These are phyloP conservation scores for Petrolisthes manimaculis DNA, from an alignment of 2,888 invertebrate species.

Conservation along the genomic window DNA sequence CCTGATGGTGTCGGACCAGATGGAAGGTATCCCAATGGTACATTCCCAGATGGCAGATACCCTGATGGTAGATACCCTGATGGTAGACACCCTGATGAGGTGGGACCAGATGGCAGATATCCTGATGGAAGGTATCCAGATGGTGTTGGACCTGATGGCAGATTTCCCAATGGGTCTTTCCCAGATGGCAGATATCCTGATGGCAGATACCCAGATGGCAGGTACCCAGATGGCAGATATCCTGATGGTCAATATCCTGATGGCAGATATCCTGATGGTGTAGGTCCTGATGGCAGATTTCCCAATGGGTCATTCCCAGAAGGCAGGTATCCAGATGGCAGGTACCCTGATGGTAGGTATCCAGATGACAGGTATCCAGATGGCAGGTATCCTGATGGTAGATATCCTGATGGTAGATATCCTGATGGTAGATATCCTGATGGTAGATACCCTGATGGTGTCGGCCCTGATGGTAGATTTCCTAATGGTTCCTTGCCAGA, in stretches of 20 bases:
- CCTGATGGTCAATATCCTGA: constrained; percentile 79
- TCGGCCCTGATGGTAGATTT: not conserved
- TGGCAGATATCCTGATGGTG: constrained; percentile 75
- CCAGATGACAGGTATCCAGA: not conserved
- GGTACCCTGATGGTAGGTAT: constrained; percentile 20
- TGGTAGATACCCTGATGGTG: constrained; percentile 17
- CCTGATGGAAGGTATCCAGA: constrained; percentile 19
- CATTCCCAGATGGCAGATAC: not conserved
- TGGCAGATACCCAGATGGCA: constrained; percentile 20
- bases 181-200: constrained; percentile 35
- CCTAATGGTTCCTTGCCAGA: not conserved
- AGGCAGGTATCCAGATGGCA: not conserved
- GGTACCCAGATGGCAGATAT: constrained; percentile 70
- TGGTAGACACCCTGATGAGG: constrained; percentile 24
- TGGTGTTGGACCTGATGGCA: constrained; percentile 23
- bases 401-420: constrained; percentile 68
- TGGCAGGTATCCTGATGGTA: constrained; percentile 75
- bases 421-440: constrained; percentile 8
- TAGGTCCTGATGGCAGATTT: constrained; percentile 76
- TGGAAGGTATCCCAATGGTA: constrained; percentile 9
- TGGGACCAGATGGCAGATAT: constrained; percentile 22
- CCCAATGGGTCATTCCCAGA: not conserved
- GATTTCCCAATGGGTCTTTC: constrained; percentile 24
- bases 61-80: constrained; percentile 23
- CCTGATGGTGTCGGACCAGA: constrained; percentile 28